phyloP scores from a whole-genome alignment of 2,113 vertebrate species.

The Pan troglodytes region NHGRI_mPanTro3-v2.1_pri NC_086015.1:55719001-55719500 shows the following conservation, averaged over 20 bases:
- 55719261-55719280: not conserved
- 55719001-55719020: not conserved
- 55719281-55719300: not conserved
- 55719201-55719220: not conserved
- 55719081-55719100: not conserved
- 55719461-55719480: constrained; percentile 91
- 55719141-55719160: not conserved
- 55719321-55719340: not conserved
- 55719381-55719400: not conserved
- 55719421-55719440: not conserved
- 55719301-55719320: not conserved
- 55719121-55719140: not conserved
- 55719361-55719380: not conserved
- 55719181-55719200: not conserved
- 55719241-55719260: not conserved
- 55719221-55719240: not conserved
- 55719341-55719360: not conserved
- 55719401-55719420: not conserved
- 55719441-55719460: constrained; percentile 88
- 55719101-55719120: not conserved
- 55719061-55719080: not conserved
- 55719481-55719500: constrained; percentile 92
- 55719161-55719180: not conserved
- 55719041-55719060: not conserved
- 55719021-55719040: not conserved